Evolutionary conservation across 2,888 invertebrate species (phyloP).

Genomic region (Sympetrum striolatum): DNA sequence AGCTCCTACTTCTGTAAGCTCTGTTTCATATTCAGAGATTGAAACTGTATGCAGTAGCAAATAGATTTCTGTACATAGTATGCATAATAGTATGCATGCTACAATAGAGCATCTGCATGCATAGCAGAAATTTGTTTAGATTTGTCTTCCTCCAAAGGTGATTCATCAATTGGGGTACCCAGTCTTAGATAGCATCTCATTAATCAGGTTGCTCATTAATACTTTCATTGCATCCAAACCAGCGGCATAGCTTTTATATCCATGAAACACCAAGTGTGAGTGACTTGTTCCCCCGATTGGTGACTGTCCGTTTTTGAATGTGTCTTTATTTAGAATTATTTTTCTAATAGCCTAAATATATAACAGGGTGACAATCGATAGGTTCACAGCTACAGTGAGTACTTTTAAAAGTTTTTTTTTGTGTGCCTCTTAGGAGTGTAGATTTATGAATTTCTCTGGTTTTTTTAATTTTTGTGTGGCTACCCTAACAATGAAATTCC

Average conservation of each 20-base stretch:
- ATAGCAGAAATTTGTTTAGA: neutral
- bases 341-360: neutral
- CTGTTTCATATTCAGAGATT: slow-evolving; percentile 13
- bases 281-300: slow-evolving; percentile 8
- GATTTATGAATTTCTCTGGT: neutral
- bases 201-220: neutral
- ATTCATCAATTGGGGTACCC: slow-evolving; percentile 3
- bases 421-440: slow-evolving; percentile 1
- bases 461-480: slow-evolving; percentile 4
- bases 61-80: neutral
- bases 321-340: neutral
- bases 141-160: neutral
- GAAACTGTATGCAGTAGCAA: neutral
- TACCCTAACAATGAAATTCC: slow-evolving; percentile 26
- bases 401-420: neutral
- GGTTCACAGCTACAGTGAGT: neutral
- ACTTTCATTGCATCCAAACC: neutral
- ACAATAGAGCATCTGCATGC: neutral
- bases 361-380: neutral
- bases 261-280: neutral
- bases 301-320: neutral
- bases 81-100: neutral
- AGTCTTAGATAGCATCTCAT: neutral
- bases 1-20: slow-evolving; percentile 50
- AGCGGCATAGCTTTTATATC: neutral